These are phyloP conservation scores for Elegia similella DNA, from an alignment of 2,888 invertebrate species.

Conservation along the genomic window DNA sequence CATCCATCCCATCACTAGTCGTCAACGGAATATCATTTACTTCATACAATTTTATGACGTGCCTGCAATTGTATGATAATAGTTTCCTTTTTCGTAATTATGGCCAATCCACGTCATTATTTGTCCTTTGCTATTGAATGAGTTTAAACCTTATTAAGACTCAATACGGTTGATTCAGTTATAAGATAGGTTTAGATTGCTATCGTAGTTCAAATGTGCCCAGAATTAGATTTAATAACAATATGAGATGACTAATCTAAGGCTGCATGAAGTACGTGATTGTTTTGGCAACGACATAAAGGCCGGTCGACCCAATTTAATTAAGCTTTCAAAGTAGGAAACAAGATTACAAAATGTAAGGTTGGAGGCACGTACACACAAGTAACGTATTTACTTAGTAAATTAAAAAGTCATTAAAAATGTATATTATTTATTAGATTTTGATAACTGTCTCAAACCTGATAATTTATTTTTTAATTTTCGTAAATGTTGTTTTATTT, in stretches of 20 bases:
- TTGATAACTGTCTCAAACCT: too few species aligned
- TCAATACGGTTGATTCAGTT: neutral
- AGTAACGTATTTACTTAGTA: too few species aligned
- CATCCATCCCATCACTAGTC: slow-evolving; percentile 24
- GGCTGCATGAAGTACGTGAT: slow-evolving; percentile 11
- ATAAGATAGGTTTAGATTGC: neutral
- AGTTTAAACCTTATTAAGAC: slow-evolving; percentile 26
- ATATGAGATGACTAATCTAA: slow-evolving; percentile 12
- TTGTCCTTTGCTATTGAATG: slow-evolving; percentile 19
- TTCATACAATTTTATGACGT: slow-evolving; percentile 47
- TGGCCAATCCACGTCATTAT: slow-evolving; percentile 63
- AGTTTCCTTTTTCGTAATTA: slow-evolving; percentile 63
- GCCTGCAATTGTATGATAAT: slow-evolving; percentile 76
- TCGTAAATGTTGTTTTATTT: too few species aligned
- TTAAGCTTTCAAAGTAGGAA: slow-evolving; percentile 4
- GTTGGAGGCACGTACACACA: slow-evolving; percentile 10
- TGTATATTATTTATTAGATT: too few species aligned
- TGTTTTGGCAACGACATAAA: neutral
- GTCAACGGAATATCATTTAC: slow-evolving; percentile 9
- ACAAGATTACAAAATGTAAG: slow-evolving; percentile 7
- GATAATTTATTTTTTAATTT: too few species aligned
- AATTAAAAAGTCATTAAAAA: too few species aligned
- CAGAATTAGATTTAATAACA: slow-evolving; percentile 13
- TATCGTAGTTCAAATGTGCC: slow-evolving; percentile 12
- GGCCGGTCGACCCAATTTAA: slow-evolving; percentile 8